A percentile compares a stretch with the other conserved stretches of the same genome.
phyloP scores from a whole-genome alignment of 2,113 vertebrate species.

The Notiomystis cincta region DNA sequence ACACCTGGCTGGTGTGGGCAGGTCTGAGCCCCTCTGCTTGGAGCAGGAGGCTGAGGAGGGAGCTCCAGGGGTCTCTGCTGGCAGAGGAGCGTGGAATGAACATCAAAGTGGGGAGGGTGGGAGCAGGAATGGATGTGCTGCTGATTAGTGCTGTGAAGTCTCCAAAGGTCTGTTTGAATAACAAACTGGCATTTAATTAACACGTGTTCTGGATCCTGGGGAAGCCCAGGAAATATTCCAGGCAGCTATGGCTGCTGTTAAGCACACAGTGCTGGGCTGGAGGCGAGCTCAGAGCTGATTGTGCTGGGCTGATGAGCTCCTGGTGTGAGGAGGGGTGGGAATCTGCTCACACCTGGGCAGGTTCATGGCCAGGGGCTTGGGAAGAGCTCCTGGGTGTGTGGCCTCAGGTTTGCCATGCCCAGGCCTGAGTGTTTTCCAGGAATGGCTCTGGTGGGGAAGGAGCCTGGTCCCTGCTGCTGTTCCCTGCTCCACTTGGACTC shows the following conservation, averaged over 20 bases:
- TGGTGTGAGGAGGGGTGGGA: background rate
- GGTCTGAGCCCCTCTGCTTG: background rate
- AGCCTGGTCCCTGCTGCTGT: background rate
- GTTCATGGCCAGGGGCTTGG: background rate
- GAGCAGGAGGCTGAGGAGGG: background rate
- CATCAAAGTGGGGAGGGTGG: fast-evolving
- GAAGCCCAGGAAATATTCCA: background rate
- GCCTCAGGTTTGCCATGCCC: fast-evolving
- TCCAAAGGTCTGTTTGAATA: background rate
- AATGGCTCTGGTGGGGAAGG: background rate
- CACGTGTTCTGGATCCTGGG: background rate
- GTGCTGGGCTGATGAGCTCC: background rate
- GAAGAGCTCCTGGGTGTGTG: background rate
- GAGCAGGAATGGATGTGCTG: background rate
- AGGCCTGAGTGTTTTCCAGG: background rate
- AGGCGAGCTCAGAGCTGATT: background rate
- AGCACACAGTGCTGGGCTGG: background rate
- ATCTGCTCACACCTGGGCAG: background rate
- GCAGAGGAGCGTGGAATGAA: fast-evolving
- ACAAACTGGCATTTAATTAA: constrained; percentile 10
- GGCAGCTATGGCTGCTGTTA: background rate
- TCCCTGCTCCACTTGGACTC: background rate
- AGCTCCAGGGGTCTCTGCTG: no score
- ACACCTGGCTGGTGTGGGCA: background rate
- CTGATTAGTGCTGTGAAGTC: background rate